Percentiles rank a stretch among this genome's conserved stretches.
These are phyloP conservation scores for Eciton burchellii DNA, from an alignment of 1,140 invertebrate genomes.

Conservation along the genomic window DNA sequence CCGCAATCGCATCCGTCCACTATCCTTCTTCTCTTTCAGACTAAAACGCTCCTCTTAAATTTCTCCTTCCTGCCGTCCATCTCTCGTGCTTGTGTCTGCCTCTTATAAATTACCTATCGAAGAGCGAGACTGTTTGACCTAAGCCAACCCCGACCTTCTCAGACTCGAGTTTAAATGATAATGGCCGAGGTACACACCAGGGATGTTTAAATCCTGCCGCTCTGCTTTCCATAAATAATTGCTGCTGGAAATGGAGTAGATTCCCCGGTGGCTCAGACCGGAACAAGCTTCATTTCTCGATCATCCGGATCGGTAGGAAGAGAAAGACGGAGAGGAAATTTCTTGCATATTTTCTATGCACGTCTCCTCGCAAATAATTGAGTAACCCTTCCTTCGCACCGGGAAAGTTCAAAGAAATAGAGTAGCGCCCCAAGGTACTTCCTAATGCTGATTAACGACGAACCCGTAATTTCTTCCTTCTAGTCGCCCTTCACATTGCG, in stretches of 20 bases:
- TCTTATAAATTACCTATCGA: conserved; percentile 55
- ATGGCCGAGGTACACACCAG: conserved; percentile 60
- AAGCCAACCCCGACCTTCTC: conserved; percentile 53
- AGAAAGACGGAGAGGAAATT: neutral
- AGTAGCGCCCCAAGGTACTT: conserved; percentile 38
- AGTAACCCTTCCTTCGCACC: neutral
- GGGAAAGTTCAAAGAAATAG: conserved; percentile 52
- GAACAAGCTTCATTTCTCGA: conserved; percentile 56
- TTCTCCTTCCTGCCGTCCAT: neutral
- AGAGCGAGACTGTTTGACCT: conserved; percentile 50
- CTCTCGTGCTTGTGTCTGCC: neutral
- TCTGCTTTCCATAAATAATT: conserved; percentile 75
- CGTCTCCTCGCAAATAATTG: conserved; percentile 52
- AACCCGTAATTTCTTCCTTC: conserved; percentile 37
- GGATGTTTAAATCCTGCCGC: conserved; percentile 71
- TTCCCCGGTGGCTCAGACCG: conserved; percentile 64
- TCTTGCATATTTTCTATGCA: conserved; percentile 56
- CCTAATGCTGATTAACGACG: conserved; percentile 45
- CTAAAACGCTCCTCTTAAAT: neutral
- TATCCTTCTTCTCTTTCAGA: neutral
- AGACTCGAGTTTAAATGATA: conserved; percentile 72
- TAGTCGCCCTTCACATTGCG: conserved; percentile 39
- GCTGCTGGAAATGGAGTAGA: conserved; percentile 68
- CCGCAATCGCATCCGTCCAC: neutral
- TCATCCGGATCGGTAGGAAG: conserved; percentile 39